phyloP scores from a whole-genome alignment of 2,797 vertebrate genomes.

The Esox lucius region DNA sequence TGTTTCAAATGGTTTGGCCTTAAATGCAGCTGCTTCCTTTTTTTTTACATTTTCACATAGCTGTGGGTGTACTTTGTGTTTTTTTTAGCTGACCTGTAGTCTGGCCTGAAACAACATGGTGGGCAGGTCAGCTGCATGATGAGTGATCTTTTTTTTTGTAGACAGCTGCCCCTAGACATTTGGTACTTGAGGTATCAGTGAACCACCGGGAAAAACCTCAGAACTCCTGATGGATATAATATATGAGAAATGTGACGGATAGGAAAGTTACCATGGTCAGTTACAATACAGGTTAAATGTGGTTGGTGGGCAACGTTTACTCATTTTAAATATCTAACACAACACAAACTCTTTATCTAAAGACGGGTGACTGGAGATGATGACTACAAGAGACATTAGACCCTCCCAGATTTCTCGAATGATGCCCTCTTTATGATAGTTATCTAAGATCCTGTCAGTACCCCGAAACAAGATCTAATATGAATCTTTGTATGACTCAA shows the following conservation, averaged over 20 bases:
- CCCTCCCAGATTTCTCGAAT: neutral
- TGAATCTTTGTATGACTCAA: neutral
- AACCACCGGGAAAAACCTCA: neutral
- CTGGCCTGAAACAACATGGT: neutral
- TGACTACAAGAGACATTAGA: neutral
- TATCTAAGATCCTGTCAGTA: neutral
- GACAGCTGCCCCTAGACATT: neutral
- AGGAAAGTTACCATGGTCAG: neutral
- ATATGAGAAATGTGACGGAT: neutral
- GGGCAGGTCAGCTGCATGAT: neutral
- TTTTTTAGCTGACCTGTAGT: conserved; percentile 1
- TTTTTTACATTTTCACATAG: neutral
- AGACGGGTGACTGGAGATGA: neutral
- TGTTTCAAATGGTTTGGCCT: neutral
- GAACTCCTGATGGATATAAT: neutral
- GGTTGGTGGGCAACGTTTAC: neutral
- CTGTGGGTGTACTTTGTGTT: neutral
- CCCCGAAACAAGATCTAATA: neutral
- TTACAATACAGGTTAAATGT: neutral
- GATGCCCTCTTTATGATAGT: neutral
- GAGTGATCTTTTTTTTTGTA: neutral
- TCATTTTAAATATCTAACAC: neutral
- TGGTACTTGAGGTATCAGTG: neutral
- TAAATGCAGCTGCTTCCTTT: neutral
- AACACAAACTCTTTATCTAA: neutral